Base-by-base conservation (phyloP, 2,797 vertebrate genomes). In the Brotula barbata region DNA sequence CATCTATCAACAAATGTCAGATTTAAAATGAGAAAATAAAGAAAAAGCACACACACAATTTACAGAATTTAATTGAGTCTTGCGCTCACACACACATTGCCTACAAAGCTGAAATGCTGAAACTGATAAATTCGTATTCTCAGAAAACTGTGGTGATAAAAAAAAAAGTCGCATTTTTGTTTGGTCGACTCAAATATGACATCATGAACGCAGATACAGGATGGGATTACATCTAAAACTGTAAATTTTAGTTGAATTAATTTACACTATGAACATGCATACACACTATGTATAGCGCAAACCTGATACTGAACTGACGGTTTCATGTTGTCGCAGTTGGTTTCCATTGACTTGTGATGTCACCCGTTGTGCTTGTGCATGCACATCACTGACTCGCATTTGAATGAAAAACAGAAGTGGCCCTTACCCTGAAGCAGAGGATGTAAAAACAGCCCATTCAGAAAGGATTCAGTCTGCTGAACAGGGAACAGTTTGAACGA, bases 1-100 rank as follows among this genome's bases (percentile, higher is more conserved):
- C 78, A 80, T 89, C 58, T 64, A 81, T 86, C 73, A 84, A 64
- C 58, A 22, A 37, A 1, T 77, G 81, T 71, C 81, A 81, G 63
- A 9, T 64, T 65, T 59, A 10, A 80, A 81, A 83, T 83, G 50
- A 78, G 70, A 78, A 73, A 75, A 75, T 51, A 74, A 81, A 61
- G n/a, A 20, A 52, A 58, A 64, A 41, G 64, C 34, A 71, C 52
- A 51, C 54, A 48, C 36, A 71, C 25, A 36, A 12, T 36, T 36
- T 20, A 10, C 31, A 50, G 25, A 57, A 28, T 72, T 85, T 68
- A 61, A 81, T 80, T 73, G 58, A 56, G 50, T 45, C 57, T 14
- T 12, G 39, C 12, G 34, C 70, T 37, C 62, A 55, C 46, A 63
- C 66, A 68, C 59, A 50, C 20, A 14, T 15, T 13, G 33, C 71